Conservation (phyloP, 2,888 invertebrate species). For the Athalia cordata region DNA sequence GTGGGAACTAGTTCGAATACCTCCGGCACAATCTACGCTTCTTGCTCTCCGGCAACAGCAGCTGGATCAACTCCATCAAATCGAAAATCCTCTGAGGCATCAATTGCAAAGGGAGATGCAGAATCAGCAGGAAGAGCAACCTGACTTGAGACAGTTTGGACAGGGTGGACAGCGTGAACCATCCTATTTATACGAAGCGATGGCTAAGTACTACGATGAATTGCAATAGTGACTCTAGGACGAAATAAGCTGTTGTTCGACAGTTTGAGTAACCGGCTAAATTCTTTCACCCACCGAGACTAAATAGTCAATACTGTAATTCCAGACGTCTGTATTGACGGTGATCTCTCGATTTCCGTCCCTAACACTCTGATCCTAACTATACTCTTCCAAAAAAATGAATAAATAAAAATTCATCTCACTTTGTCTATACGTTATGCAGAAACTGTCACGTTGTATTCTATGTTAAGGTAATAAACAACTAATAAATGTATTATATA, state of each 20-base stretch:
- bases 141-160: constrained; percentile 21
- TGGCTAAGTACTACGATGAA: constrained; percentile 55
- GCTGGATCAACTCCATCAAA: constrained; percentile 6
- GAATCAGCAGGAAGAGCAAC: constrained; percentile 21
- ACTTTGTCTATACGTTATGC: not conserved
- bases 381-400: constrained; percentile 16
- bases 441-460: constrained; percentile 20
- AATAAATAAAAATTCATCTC: not conserved
- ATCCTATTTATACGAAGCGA: constrained; percentile 47
- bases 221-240: constrained; percentile 50
- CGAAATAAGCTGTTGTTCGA: constrained; percentile 4
- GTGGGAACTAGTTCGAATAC: constrained; percentile 54
- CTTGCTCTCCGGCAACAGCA: constrained; percentile 32
- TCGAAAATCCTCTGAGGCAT: constrained; percentile 17
- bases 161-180: constrained; percentile 20
- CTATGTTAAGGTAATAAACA: constrained; percentile 8
- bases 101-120: constrained; percentile 22
- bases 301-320: constrained; percentile 23
- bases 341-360: constrained; percentile 14
- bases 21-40: constrained; percentile 3
- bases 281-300: constrained; percentile 15
- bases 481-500: constrained; percentile 25
- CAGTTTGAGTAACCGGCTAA: constrained; percentile 22
- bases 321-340: constrained; percentile 21
- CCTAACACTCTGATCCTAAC: not conserved